A percentile compares a stretch with the other conserved stretches of the same genome.
Evolutionary conservation across 2,888 invertebrate species (phyloP).

Genomic region (Drosophila siamana): DNA sequence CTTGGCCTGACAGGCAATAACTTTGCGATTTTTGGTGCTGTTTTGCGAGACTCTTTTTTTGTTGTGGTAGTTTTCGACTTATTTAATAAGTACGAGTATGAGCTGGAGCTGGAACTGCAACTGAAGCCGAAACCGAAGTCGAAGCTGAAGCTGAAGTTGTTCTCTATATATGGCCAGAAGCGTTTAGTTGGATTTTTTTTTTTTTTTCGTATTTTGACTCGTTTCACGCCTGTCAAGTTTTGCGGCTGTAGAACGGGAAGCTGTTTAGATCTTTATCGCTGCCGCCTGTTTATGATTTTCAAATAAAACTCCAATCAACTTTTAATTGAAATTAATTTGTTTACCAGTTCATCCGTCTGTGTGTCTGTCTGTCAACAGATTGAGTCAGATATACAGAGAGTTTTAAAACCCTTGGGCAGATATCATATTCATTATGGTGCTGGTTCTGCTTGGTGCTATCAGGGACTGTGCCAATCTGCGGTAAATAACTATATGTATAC

Average conservation of each 20-base stretch:
- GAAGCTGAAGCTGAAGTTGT: neutral
- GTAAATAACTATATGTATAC: slow-evolving; percentile 3
- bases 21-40: slow-evolving; percentile 51
- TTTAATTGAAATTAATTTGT: slow-evolving; percentile 61
- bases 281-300: slow-evolving; percentile 32
- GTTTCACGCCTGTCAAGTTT: slow-evolving; percentile 69
- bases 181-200: slow-evolving; percentile 32
- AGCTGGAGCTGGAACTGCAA: slow-evolving; percentile 3
- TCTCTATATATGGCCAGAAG: slow-evolving; percentile 44
- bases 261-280: slow-evolving; percentile 43
- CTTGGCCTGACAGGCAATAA: slow-evolving; percentile 73
- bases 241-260: slow-evolving; percentile 6
- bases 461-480: slow-evolving; percentile 43
- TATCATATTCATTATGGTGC: slow-evolving; percentile 6
- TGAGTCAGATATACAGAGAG: neutral
- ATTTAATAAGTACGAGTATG: slow-evolving; percentile 25
- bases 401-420: slow-evolving; percentile 1
- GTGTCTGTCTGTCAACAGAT: slow-evolving; percentile 18
- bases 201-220: slow-evolving; percentile 43
- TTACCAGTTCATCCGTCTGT: slow-evolving; percentile 22
- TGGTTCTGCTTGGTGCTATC: slow-evolving; percentile 21
- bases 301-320: slow-evolving; percentile 55
- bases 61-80: slow-evolving; percentile 32
- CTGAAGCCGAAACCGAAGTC: too few relatives aligned
- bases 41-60: slow-evolving; percentile 19